phyloP scores from a whole-genome alignment of 2,888 invertebrate species.

The Macrophya alboannulata region DNA sequence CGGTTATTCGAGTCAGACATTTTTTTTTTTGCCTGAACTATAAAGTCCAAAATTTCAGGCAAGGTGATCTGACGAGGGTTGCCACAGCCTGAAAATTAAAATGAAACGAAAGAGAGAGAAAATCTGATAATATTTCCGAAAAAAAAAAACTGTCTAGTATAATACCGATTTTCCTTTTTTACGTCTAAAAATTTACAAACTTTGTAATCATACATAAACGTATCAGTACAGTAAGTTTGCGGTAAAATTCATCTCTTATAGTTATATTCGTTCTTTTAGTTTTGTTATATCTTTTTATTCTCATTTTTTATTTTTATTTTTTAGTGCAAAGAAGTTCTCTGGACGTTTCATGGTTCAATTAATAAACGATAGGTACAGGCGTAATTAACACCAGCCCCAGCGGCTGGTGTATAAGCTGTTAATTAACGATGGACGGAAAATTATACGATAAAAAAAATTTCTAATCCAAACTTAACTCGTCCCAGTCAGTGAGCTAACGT shows the following conservation, averaged over 20 bases:
- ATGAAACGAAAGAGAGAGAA: background rate
- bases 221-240: background rate
- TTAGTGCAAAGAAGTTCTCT: background rate
- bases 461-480: background rate
- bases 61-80: background rate
- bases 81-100: background rate
- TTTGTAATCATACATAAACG: no score
- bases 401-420: background rate
- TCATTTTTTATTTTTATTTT: background rate
- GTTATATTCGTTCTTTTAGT: no score
- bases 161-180: no score
- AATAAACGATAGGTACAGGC: background rate
- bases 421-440: constrained; percentile 5
- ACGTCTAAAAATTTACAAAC: no score
- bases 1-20: no score
- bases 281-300: no score
- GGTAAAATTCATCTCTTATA: background rate
- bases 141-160: background rate
- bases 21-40: background rate
- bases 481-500: background rate
- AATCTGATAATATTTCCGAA: background rate
- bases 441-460: background rate
- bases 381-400: background rate
- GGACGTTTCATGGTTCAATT: background rate
- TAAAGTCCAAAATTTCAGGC: background rate